phyloP scores from a whole-genome alignment of 2,113 vertebrate species.

The Murina feae region DNA sequence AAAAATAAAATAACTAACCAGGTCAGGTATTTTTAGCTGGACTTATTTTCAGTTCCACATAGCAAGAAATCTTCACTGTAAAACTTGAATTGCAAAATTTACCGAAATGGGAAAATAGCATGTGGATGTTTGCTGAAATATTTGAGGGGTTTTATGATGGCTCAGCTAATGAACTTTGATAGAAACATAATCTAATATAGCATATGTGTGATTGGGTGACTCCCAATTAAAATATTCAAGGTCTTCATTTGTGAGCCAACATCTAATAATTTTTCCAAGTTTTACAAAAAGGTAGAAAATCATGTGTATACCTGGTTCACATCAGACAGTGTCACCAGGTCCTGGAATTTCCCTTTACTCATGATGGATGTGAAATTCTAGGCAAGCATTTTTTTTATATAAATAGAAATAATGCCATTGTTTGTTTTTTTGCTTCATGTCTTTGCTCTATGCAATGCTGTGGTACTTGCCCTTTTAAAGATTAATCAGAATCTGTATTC shows the following conservation, averaged over 20 bases:
- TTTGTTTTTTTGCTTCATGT: conserved; percentile 11
- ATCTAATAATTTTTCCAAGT: not conserved
- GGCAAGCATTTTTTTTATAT: not conserved
- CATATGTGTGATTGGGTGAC: conserved; percentile 29
- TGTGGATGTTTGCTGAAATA: conserved; percentile 1
- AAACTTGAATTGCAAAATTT: not conserved
- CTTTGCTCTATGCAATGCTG: not conserved
- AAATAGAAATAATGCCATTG: not conserved
- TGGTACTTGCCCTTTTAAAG: conserved; percentile 60
- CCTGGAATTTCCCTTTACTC: not conserved
- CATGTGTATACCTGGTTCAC: not conserved
- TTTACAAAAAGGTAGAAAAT: conserved; percentile 29
- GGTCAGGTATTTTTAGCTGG: not conserved
- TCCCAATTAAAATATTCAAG: conserved; percentile 45
- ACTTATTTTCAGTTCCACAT: not conserved
- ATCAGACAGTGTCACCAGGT: not conserved
- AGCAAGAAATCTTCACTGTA: not conserved
- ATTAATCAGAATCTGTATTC: conserved; percentile 62
- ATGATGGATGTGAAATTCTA: not conserved
- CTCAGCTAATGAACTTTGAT: not conserved
- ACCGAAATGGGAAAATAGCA: not conserved
- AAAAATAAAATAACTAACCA: not conserved
- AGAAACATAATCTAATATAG: conserved; percentile 12
- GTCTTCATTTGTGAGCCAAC: conserved; percentile 10
- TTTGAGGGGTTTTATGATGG: not conserved